Conservation (phyloP, 2,113 vertebrate species). For the Pseudopodoces humilis region DNA sequence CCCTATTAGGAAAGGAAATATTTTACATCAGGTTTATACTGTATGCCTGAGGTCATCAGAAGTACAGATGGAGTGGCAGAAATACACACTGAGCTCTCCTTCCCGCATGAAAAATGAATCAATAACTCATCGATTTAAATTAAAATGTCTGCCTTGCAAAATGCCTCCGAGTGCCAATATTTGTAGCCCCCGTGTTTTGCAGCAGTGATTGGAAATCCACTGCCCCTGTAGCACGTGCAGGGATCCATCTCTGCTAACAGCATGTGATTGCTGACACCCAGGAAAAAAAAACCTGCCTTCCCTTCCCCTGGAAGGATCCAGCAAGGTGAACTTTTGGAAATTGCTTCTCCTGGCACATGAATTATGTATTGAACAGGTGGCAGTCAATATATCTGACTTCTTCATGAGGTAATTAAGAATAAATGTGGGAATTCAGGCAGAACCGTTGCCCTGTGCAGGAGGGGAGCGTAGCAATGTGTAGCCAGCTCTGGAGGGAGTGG, state of each 20-base stretch:
- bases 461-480: fast-evolving
- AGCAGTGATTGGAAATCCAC: neutral
- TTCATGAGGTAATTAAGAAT: conserved; percentile 28
- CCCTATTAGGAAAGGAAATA: conserved; percentile 52
- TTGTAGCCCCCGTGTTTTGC: neutral
- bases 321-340: conserved; percentile 43
- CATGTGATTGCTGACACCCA: neutral
- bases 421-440: conserved; percentile 50
- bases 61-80: conserved; percentile 56
- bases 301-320: neutral
- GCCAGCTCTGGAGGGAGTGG: neutral
- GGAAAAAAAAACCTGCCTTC: neutral
- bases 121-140: conserved; percentile 63
- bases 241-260: conserved; percentile 22
- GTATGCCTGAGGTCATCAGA: conserved; percentile 59
- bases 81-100: conserved; percentile 49
- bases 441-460: neutral
- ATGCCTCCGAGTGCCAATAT: neutral
- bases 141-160: conserved; percentile 51
- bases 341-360: conserved; percentile 22
- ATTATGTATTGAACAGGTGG: conserved; percentile 7
- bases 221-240: neutral
- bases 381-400: conserved; percentile 39
- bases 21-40: conserved; percentile 45
- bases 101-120: conserved; percentile 45